Evolutionary conservation across 1,140 invertebrate genomes (phyloP).

Genomic region (Drosophila teissieri): DNA sequence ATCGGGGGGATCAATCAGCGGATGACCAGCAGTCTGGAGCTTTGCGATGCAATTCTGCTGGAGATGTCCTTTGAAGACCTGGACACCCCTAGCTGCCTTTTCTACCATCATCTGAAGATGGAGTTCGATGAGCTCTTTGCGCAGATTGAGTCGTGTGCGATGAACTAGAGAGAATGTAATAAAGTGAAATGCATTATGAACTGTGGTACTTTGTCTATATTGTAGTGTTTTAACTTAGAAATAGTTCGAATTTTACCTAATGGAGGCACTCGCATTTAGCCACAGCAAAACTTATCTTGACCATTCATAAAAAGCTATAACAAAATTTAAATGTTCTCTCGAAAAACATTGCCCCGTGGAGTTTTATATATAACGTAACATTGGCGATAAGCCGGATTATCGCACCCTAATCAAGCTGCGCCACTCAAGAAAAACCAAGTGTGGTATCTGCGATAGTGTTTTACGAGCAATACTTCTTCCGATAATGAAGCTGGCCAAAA

Average conservation of each 20-base stretch:
- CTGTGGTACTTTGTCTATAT: too few relatives aligned
- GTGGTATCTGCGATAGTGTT: conserved; percentile 50
- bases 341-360: conserved; percentile 41
- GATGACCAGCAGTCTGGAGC: conserved; percentile 8
- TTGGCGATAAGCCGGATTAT: conserved; percentile 59
- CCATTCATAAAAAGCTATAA: conserved; percentile 30
- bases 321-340: conserved; percentile 19
- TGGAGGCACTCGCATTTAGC: too few relatives aligned
- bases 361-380: conserved; percentile 32
- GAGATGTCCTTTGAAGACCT: conserved; percentile 40
- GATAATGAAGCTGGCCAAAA: conserved; percentile 29
- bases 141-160: conserved; percentile 29
- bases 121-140: conserved; percentile 46
- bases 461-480: conserved; percentile 20
- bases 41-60: conserved; percentile 43
- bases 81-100: conserved; percentile 44
- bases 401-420: conserved; percentile 41
- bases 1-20: conserved; percentile 46
- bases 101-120: conserved; percentile 41
- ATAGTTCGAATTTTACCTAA: too few relatives aligned
- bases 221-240: too few relatives aligned
- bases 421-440: conserved; percentile 62
- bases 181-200: not conserved
- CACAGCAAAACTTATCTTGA: too few relatives aligned
- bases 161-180: conserved; percentile 3